A percentile compares a stretch with the other conserved stretches of the same genome.
phyloP scores from a whole-genome alignment of 2,113 vertebrate genomes.

The Otolemur garnettii region DNA sequence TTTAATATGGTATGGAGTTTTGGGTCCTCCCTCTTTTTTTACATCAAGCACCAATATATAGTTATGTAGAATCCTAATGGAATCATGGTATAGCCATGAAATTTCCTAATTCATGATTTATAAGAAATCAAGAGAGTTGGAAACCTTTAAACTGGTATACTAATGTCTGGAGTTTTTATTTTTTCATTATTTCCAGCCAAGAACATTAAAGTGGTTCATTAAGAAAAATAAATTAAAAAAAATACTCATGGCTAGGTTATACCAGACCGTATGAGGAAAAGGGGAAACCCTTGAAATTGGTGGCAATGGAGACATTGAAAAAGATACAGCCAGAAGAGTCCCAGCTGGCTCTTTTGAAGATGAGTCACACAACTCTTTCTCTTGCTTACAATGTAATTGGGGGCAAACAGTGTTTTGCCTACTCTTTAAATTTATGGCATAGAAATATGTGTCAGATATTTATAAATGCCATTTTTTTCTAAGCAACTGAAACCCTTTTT shows the following conservation, averaged over 20 bases:
- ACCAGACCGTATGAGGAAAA: background rate
- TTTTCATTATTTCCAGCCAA: background rate
- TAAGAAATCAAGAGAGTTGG: background rate
- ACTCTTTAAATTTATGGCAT: constrained; percentile 21
- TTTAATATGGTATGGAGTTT: background rate
- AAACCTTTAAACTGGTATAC: background rate
- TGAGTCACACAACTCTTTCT: background rate
- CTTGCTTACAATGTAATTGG: background rate
- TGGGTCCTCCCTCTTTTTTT: too few relatives aligned
- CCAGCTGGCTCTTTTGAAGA: background rate
- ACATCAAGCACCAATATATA: background rate
- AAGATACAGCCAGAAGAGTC: background rate
- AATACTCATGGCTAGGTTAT: background rate
- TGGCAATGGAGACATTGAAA: background rate
- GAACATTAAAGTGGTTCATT: background rate
- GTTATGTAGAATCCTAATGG: background rate
- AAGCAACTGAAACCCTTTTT: background rate
- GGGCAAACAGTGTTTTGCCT: background rate
- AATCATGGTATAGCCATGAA: background rate
- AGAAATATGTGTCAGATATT: constrained; percentile 31
- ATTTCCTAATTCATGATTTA: constrained; percentile 1
- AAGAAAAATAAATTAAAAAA: background rate
- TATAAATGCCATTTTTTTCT: constrained; percentile 53
- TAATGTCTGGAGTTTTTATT: background rate
- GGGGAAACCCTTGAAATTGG: background rate